Evolutionary conservation across 2,113 vertebrate genomes (phyloP), one percentile per base, ranked within the genome.

Genomic region (Tauraco erythrolophus): DNA sequence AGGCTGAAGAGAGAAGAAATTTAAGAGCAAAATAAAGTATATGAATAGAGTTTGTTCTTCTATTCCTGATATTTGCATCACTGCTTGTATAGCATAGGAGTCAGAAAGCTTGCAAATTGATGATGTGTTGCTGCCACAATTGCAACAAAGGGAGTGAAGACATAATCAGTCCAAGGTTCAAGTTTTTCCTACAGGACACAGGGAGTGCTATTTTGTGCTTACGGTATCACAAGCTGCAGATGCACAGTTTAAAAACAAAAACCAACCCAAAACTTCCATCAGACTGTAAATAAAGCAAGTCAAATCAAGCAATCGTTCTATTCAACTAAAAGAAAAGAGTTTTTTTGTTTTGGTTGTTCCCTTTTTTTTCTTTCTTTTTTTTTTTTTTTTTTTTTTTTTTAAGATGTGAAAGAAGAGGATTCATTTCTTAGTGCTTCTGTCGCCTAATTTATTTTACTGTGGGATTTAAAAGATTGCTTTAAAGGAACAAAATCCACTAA

Each of bases 1-100:
- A 76, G 27, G 37, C 33, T 64, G 37, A 83, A 74, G 19, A 5
- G 37, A 75, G 27, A 61, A 57, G 21, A 53, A 69, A 84, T 45
- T 4, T 17, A 51, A 72, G 18, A 81, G 33, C 18, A 84, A 81
- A 76, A 2, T 28, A 30, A 31, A 68, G 14, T 19, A n/a, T 7
- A 51, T 35, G 10, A 48, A 43, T 0, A 2, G 9, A 68, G 21
- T 35, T 51, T 85, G 35, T 18, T 58, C 54, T 82, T 43, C 37
- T 71, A 21, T 21, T 58, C 27, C 56, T 2, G 10, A 10, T 39
- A 62, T 6, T 41, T 54, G 24, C 54, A 61, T 41, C 33, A 58
- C 22, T 5, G 1, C 30, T 25, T 13, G 13, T 3, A 39, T 3
- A 17, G 7, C 22, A 17, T 1, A 6, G 56, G 24, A 33, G 37